Evolutionary conservation across 2,888 invertebrate species (phyloP), one percentile per base, ranked within the genome.

Genomic region (Tortrix viridana): DNA sequence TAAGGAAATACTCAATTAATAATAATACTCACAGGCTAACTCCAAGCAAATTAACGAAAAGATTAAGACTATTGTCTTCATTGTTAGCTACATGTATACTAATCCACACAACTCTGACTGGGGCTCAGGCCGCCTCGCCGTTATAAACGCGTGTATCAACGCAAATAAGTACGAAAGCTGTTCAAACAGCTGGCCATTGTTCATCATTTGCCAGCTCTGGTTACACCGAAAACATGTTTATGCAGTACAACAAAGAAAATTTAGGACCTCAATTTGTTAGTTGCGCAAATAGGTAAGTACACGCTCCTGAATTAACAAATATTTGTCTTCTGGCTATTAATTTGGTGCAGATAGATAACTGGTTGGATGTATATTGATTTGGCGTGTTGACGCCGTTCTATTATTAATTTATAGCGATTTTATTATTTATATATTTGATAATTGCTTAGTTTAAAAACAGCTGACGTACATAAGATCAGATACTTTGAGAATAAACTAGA

Each of bases 141-240:
- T 73, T 79, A 76, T 77, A 77, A 74, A 73, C 69, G 65, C 68
- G 70, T 75, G 70, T 71, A 70, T 70, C 68, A 71, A 73, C 67
- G 70, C 74, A 77, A 77, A 79, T 71, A 80, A 50, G 65, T 47
- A 59, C 57, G 71, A 78, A 84, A 85, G 78, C 85, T 86, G 86
- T 77, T 63, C 69, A 85, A 68, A 86, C 74, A 85, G 53, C 32
- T 47, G 53, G 32, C 58, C 53, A 53, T 63, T 63, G 63, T 58
- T 57, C 19, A 44, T 44, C 26, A 32, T 58, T 53, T 26, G 41
- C 52, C 57, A 48, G 18, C 48, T 63, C 57, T 48, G 53, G 41
- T 63, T 63, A 58, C 63, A 43, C 52, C 46, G 62, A 58, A 56
- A 44, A 63, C 57, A 53, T 63, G 63, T 63, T 63, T 52, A 53